Base-by-base conservation (phyloP, 2,797 vertebrate species). In the Falco rusticolus region DNA sequence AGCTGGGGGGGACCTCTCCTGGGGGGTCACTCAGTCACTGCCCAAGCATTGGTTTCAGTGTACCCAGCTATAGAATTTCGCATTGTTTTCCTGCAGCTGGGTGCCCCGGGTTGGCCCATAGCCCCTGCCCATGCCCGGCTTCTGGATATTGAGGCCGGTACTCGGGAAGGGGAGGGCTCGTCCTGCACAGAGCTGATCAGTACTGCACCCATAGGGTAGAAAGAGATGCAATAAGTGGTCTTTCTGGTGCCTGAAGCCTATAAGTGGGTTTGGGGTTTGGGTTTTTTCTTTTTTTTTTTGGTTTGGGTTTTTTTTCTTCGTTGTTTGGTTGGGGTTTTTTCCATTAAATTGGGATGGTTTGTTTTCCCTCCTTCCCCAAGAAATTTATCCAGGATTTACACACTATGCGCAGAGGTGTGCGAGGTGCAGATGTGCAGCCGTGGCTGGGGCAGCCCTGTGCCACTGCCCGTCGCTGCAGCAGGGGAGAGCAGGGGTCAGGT, bases 241-340 rank as follows among this genome's bases (percentile, higher is more conserved):
- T 94, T 97, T 2, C 39, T 84, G 88, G 95, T 90, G 89, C 97
- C 95, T 95, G 93, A 97, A 97, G 91, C 96, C 97, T 97, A 56
- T 97, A 96, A 95, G 70, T 77, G 64, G 68, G 70, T 56, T 89
- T 93, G 82, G 51, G 45, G 10, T 33, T 53, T 57, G n/a, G n/a
- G 61, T 26, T 48, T 24, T 29, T 50, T 57, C 34, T 39, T 41
- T 33, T 41, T 4, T 7, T 59, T 74, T 68, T 75, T 37, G 16
- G 22, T 7, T 54, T 78, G 17, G 43, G 43, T 7, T 45, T 45
- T 45, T 45, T 45, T 45, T 45, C 33, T 45, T 43, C 5, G 39
- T 41, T 41, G 39, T 41, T 41, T 41, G 39, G 39, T 41, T 41
- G 37, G 37, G 37, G 6, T 51, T 17, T 29, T 12, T 6, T 3